These are phyloP conservation scores for Holothuria leucospilota DNA, from an alignment of 53 echinoderm and acorn worm genomes.

Conservation along the genomic window DNA sequence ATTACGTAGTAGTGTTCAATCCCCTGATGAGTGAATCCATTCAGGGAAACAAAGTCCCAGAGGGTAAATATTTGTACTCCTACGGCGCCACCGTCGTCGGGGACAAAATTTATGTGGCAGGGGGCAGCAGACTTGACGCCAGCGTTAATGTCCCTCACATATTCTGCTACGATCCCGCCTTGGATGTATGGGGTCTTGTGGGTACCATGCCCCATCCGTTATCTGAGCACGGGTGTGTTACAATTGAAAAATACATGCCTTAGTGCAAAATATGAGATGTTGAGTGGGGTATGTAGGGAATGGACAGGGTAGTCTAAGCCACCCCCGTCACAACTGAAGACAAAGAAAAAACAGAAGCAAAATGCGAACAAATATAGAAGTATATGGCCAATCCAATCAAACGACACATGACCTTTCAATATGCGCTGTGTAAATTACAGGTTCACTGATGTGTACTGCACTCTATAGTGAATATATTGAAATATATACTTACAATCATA, in stretches of 20 bases:
- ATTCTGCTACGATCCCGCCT: constrained; percentile 87
- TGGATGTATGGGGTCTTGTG: constrained; percentile 89
- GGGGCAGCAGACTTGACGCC: constrained; percentile 93
- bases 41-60: constrained; percentile 69
- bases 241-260: constrained; percentile 95
- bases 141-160: constrained; percentile 90
- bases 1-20: constrained; percentile 89
- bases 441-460: too few relatives aligned
- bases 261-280: not conserved
- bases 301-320: too few relatives aligned
- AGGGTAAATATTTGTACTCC: constrained; percentile 93
- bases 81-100: constrained; percentile 89
- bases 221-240: constrained; percentile 97
- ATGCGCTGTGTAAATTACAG: too few relatives aligned
- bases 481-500: too few relatives aligned
- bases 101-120: constrained; percentile 93
- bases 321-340: too few relatives aligned
- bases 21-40: constrained; percentile 62
- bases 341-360: too few relatives aligned
- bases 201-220: constrained; percentile 83
- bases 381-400: too few relatives aligned
- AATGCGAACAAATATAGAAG: too few relatives aligned
- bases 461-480: too few relatives aligned
- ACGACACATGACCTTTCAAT: too few relatives aligned
- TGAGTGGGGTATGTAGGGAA: not conserved